Base-by-base conservation (phyloP, 2,888 invertebrate genomes). In the Nomada fucata region DNA sequence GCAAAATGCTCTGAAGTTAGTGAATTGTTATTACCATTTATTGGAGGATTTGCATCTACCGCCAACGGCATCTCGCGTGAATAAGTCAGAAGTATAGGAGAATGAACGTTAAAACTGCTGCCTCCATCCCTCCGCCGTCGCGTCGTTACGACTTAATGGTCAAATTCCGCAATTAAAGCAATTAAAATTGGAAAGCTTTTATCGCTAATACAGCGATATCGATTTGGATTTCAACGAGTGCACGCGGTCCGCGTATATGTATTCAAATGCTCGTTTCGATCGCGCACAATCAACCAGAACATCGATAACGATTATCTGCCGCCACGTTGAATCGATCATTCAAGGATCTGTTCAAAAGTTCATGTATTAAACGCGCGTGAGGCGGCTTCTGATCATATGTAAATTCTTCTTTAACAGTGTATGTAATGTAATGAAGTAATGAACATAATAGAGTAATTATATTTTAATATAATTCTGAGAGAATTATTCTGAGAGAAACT, bases 181-280 rank as follows among this genome's bases (percentile, higher is more conserved):
- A 80, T 83, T 83, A 83, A 84, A 83, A 80, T 80, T 71, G 68
- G 52, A 57, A 70, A 73, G 73, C 69, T 57, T 47, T 52, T 72
- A 52, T 74, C 71, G 53, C 64, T 83, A 74, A 75, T 68, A 74
- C 64, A 59, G 29, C 36, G 44, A 47, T 65, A 70, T 76, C 76
- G 55, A 79, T 83, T 71, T 59, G 64, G 44, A 23, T 59, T 73
- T 76, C 65, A 59, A 55, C 36, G 47, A 23, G 64, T 67, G 61
- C 55, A 67, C 57, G 26, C 36, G 44, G 7, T 26, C 29, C 67
- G 42, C 63, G 71, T 70, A 2, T 73, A 67, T 70, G 76, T 59
- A 63, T 76, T 65, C 73, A 57, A 29, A 44, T 61, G 20, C 55
- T 42, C 47, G 55, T 64, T 53, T 80, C 72, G 57, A 84, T 84